Conservation (phyloP, 2,797 vertebrate genomes). For the Nasua narica region DNA sequence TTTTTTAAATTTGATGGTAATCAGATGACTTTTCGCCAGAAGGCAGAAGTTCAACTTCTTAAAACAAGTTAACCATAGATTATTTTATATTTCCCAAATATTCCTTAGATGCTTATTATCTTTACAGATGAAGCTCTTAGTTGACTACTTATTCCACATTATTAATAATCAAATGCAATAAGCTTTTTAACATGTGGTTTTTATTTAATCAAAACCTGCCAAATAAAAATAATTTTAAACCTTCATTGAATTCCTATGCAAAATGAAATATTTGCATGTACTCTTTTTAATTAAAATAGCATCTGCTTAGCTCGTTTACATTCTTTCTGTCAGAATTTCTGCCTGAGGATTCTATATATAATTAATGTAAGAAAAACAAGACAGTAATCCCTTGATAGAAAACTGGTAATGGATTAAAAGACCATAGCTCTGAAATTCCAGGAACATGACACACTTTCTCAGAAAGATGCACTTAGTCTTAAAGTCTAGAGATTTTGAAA, state of each 20-base stretch:
- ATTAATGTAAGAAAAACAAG: slow-evolving; percentile 83
- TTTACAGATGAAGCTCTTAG: slow-evolving; percentile 36
- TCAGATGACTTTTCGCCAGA: slow-evolving; percentile 30
- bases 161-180: slow-evolving; percentile 62
- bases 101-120: slow-evolving; percentile 24
- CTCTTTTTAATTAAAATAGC: slow-evolving; percentile 69
- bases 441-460: slow-evolving; percentile 70
- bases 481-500: slow-evolving; percentile 42
- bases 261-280: slow-evolving; percentile 35
- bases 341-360: slow-evolving; percentile 77
- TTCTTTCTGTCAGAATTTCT: slow-evolving; percentile 79
- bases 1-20: background rate
- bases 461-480: slow-evolving; percentile 59
- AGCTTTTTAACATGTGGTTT: slow-evolving; percentile 64
- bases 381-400: slow-evolving; percentile 72
- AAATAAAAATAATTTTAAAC: slow-evolving; percentile 61
- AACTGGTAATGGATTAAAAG: slow-evolving; percentile 78
- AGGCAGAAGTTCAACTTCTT: slow-evolving; percentile 4
- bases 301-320: slow-evolving; percentile 70
- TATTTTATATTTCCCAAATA: slow-evolving; percentile 21
- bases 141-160: slow-evolving; percentile 17
- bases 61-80: slow-evolving; percentile 12
- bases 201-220: slow-evolving; percentile 59
- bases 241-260: slow-evolving; percentile 49
- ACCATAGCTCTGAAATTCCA: slow-evolving; percentile 68